Evolutionary conservation across 2,113 vertebrate genomes (phyloP).

Genomic region (Reinhardtius hippoglossoides): DNA sequence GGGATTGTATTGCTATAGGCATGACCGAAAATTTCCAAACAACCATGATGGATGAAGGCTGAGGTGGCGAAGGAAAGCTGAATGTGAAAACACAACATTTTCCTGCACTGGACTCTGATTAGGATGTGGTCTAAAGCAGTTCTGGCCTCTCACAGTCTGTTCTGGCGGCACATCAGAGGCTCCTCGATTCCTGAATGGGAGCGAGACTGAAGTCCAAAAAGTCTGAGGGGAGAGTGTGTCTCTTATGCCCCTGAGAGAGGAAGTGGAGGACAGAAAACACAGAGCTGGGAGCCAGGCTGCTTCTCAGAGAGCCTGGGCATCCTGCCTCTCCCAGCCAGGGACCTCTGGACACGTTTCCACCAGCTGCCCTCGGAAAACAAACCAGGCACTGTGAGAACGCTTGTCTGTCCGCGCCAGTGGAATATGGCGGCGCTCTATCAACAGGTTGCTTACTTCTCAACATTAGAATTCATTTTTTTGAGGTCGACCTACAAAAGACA

Average conservation of each 20-base stretch:
- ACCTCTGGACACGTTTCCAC: conserved; percentile 77
- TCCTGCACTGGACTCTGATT: conserved; percentile 34
- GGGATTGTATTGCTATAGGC: too few relatives aligned
- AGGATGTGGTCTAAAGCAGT: conserved; percentile 34
- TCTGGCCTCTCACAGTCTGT: conserved; percentile 40
- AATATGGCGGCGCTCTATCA: conserved; percentile 58
- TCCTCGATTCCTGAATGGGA: conserved; percentile 72
- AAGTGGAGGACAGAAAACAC: conserved; percentile 67
- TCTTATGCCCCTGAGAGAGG: conserved; percentile 71
- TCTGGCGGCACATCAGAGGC: conserved; percentile 75
- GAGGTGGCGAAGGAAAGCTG: conserved; percentile 19
- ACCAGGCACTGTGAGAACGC: conserved; percentile 71
- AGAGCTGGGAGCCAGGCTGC: conserved; percentile 59
- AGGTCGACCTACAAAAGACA: conserved; percentile 44
- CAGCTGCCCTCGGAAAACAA: conserved; percentile 81
- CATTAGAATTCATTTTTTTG: conserved; percentile 40
- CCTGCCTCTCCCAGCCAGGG: conserved; percentile 72
- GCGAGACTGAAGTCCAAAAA: conserved; percentile 67
- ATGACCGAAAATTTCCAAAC: too few relatives aligned
- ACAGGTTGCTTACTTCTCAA: conserved; percentile 58
- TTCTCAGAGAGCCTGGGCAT: conserved; percentile 73
- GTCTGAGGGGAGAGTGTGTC: conserved; percentile 68
- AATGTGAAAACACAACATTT: conserved; percentile 29
- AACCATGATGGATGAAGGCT: conserved; percentile 23
- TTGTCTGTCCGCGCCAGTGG: conserved; percentile 41